Evolutionary conservation across 2,888 invertebrate genomes (phyloP).

Genomic region (Zeuzera pyrina): DNA sequence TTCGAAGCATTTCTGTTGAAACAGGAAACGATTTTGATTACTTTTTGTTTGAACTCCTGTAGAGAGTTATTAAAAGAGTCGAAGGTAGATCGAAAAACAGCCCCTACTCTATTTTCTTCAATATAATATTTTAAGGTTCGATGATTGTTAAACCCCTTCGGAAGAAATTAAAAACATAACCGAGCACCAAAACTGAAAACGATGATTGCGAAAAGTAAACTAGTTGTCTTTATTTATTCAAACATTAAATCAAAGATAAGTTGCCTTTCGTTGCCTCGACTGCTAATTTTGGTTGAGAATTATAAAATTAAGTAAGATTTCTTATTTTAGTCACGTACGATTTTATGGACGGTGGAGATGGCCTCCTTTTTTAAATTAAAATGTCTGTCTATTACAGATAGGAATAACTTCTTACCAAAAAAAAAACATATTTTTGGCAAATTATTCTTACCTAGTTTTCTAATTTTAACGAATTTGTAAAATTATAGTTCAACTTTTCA

Average conservation of each 20-base stretch:
- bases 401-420: too few species aligned
- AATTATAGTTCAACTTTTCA: too few species aligned
- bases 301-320: slow-evolving; percentile 13
- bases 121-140: slow-evolving; percentile 21
- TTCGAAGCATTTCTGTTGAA: slow-evolving; percentile 35
- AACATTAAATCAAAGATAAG: background rate
- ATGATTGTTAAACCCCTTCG: slow-evolving; percentile 5
- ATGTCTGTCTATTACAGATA: slow-evolving; percentile 57
- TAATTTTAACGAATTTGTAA: too few species aligned
- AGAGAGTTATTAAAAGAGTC: slow-evolving; percentile 24
- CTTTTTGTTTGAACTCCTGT: slow-evolving; percentile 43
- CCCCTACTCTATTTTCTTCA: slow-evolving; percentile 22
- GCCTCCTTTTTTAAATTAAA: slow-evolving; percentile 49
- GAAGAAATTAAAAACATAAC: slow-evolving; percentile 10
- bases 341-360: slow-evolving; percentile 42
- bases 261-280: slow-evolving; percentile 10
- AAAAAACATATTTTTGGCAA: too few species aligned
- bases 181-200: background rate
- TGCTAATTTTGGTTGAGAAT: slow-evolving; percentile 14
- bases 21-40: slow-evolving; percentile 44
- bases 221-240: background rate
- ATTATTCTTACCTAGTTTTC: too few species aligned
- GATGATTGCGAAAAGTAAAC: background rate
- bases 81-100: slow-evolving; percentile 27
- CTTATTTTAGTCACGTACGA: slow-evolving; percentile 53